Evolutionary conservation across 2,888 invertebrate genomes (phyloP), one percentile per base, ranked within the genome.

Genomic region (Carcina quercana): DNA sequence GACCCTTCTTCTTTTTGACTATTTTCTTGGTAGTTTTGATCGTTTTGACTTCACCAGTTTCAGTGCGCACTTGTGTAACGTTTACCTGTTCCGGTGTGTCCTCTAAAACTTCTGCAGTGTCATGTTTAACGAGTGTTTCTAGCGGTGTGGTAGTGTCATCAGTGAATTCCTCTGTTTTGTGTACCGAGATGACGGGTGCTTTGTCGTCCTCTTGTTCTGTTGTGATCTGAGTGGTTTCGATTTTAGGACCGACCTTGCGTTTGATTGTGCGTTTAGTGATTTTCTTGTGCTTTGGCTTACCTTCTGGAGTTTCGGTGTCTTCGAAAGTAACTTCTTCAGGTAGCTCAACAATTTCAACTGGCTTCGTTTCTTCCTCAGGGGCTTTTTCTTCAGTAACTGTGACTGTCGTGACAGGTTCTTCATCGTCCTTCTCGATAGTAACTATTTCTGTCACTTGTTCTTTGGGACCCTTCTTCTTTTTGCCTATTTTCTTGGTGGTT

Each of bases 1-100:
- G 55, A 3, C 60, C 71, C 26, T 57, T 47, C 38, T 59, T 51
- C 42, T 61, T 53, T 34, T 60, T 65, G 15, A 55, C 63, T 0
- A 59, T 40, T 10, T 57, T 51, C 35, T 66, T 72, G 11, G 57
- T 60, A 0, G 47, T 53, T 24, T 49, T 58, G 2, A 55, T 35
- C 1, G 43, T 43, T 17, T 49, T 38, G 0, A 45, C 32, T 5
- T 53, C 49, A 1, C 53, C 50, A 0, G 38, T 42, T 21, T 53
- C 43, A 0, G 56, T 49, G 2, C 41, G 40, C 0, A 51, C 40
- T 40, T 51, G 43, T 1, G 43, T 57, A 32, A 45, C 67, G 50
- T 40, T 19, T 0, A 50, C 45, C 12, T 43, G 29, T 31, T 52
- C 45, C 0, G 48, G 47, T 25, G 21, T 15, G 30, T 47, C 46